Evolutionary conservation across 2,797 vertebrate species (phyloP), one percentile per base, ranked within the genome.

Genomic region (Anguilla obscura): DNA sequence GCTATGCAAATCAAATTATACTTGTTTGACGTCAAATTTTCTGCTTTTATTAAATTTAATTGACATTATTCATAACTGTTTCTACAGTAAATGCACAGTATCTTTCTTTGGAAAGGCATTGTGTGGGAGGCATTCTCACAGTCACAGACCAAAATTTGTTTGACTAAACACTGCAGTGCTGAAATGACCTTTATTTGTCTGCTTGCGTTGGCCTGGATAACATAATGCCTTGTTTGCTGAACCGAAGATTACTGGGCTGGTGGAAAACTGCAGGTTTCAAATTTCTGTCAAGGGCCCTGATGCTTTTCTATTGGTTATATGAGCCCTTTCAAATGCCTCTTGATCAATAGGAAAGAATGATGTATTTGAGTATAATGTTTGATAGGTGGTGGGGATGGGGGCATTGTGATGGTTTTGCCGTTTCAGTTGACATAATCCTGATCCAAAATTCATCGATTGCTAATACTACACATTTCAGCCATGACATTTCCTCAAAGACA

Each of bases 101-200:
- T 76, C 74, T 9, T 74, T 18, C 33, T 76, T 76, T 36, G 12
- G 36, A 40, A 76, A 76, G 74, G 27, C 33, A 36, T 16, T 16
- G 69, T 71, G 69, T 71, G 69, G 16, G 33, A 82, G 79, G 40
- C 21, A 8, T 50, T 48, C 36, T 48, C 33, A 45, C 36, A 36
- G 1, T 24, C 36, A 80, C 36, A 80, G 36, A 45, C 40, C 4
- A 36, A 21, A 24, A 48, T 80, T 80, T 27, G 36, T 79, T 12
- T 50, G 45, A 7, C 21, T 50, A n/a, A 48, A 50, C 12, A 24
- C 40, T 30, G 45, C 76, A 87, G 58, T 69, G 56, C 58, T 48
- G 71, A 89, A 90, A 54, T 92, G 87, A 91, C 92, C 91, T 92
- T 92, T 89, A 91, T 92, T 90, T 89, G 91, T 91, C 89, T 88